These are phyloP conservation scores for Perizoma flavofasciatum DNA, from an alignment of 2,888 invertebrate species.

Conservation along the genomic window DNA sequence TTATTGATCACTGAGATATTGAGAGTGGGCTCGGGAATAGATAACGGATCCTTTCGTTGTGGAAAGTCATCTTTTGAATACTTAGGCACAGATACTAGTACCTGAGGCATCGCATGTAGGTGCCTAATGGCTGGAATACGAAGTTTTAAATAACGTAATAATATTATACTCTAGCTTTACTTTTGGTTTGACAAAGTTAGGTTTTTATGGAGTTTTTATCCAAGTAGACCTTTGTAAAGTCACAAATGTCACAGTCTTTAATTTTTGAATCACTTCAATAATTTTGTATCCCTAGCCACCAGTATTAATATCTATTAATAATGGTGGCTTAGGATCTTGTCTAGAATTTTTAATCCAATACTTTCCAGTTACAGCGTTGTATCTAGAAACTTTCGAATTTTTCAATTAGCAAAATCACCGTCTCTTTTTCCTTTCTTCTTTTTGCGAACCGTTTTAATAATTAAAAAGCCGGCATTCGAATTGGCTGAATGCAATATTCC, in stretches of 20 bases:
- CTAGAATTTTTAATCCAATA: no score
- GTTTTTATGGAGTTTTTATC: not conserved
- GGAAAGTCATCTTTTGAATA: conserved; percentile 34
- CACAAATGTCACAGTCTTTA: no score
- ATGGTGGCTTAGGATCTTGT: no score
- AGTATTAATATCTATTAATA: no score
- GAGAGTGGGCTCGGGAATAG: conserved; percentile 24
- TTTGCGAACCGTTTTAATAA: conserved; percentile 1
- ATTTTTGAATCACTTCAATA: no score
- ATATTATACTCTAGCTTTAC: not conserved
- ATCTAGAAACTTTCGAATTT: not conserved
- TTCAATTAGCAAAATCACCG: not conserved
- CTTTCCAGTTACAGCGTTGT: no score
- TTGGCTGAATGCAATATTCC: conserved; percentile 25
- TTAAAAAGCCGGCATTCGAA: conserved; percentile 14
- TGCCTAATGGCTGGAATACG: conserved; percentile 13
- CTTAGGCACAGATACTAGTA: conserved; percentile 13
- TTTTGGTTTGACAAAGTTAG: conserved; percentile 1
- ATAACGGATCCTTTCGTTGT: conserved; percentile 30
- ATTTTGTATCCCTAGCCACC: no score
- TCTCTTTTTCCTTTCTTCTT: not conserved
- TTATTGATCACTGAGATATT: conserved; percentile 33
- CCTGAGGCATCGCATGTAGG: conserved; percentile 16
- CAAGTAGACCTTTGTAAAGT: not conserved
- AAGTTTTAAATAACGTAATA: not conserved